Percentiles rank a stretch among this genome's conserved stretches.
These are phyloP conservation scores for Ostrea denselamellosa DNA, from an alignment of 1,140 invertebrate species.

Conservation along the genomic window DNA sequence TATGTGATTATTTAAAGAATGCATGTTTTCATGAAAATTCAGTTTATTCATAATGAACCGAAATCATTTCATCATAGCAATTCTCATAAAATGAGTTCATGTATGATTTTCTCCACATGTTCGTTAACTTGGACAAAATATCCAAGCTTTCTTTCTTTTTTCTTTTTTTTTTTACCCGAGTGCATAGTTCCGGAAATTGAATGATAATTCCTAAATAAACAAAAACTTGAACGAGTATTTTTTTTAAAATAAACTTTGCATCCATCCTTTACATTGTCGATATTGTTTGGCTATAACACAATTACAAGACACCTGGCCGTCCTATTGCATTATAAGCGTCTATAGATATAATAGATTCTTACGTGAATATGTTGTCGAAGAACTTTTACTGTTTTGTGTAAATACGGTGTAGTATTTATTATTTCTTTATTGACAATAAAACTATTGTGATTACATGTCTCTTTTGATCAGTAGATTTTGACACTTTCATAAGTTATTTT, in stretches of 20 bases:
- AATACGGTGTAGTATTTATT: constrained; percentile 35
- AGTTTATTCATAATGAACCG: background rate
- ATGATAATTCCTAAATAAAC: background rate
- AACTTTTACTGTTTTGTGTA: background rate
- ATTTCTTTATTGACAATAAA: constrained; percentile 34
- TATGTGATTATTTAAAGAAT: background rate
- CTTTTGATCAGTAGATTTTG: background rate
- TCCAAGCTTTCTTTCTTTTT: background rate
- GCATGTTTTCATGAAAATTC: background rate
- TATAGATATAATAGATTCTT: background rate
- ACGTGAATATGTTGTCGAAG: background rate
- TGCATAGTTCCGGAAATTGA: background rate
- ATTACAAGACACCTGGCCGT: background rate
- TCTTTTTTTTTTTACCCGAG: too few species aligned
- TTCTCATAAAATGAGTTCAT: constrained; percentile 35
- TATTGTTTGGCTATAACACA: background rate
- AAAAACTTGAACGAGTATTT: background rate
- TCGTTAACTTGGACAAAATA: background rate
- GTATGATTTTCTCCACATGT: background rate
- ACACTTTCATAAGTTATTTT: background rate
- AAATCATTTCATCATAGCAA: background rate
- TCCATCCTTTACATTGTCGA: background rate
- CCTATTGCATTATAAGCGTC: background rate
- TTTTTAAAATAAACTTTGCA: constrained; percentile 6
- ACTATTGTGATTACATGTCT: background rate